These are phyloP conservation scores for Falco novaeseelandiae DNA, from an alignment of 2,797 vertebrate species.

Conservation along the genomic window DNA sequence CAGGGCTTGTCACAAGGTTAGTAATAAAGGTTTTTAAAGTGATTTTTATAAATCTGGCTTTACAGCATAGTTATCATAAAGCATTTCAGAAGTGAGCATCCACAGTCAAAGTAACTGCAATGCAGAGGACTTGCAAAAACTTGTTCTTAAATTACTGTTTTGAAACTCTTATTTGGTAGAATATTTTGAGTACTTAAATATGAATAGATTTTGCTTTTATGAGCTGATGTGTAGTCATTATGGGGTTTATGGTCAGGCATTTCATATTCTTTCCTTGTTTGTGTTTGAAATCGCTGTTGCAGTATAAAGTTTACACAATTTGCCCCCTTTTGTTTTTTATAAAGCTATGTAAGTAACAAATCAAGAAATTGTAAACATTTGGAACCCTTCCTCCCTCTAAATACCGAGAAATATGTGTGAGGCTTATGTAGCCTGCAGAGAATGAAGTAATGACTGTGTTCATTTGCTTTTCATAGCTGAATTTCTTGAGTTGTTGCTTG, in stretches of 20 bases:
- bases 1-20: constrained; percentile 91
- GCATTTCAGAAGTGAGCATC: neutral
- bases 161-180: neutral
- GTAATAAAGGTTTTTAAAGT: neutral
- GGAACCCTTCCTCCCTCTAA: neutral
- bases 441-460: neutral
- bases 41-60: neutral
- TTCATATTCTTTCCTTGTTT: neutral
- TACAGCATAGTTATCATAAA: neutral
- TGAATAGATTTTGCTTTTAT: neutral
- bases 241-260: neutral
- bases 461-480: neutral
- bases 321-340: neutral
- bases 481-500: neutral
- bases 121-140: neutral
- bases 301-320: neutral
- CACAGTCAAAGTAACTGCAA: neutral
- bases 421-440: neutral
- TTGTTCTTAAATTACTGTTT: neutral
- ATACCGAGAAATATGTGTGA: neutral
- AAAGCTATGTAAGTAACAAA: neutral
- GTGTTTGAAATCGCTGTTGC: neutral
- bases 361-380: neutral
- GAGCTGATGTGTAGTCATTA: neutral
- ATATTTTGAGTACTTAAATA: neutral